Base-by-base conservation (phyloP, 2,797 vertebrate genomes). In the Podargus strigoides region DNA sequence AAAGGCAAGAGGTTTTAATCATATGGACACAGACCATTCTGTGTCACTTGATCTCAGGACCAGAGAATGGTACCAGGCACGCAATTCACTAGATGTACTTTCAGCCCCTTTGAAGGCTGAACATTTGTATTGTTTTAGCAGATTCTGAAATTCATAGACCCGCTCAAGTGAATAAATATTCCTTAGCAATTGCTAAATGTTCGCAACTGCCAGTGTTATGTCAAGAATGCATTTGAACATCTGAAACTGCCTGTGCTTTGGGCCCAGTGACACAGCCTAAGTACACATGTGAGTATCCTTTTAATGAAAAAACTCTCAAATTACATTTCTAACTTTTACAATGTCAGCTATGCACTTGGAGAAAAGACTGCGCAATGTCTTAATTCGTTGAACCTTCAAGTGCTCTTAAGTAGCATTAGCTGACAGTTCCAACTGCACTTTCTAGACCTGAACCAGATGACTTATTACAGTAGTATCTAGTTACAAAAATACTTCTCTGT, bases 341-440 rank as follows among this genome's bases (percentile, higher is more conserved):
- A 53, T 83, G 77, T 94, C 85, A 77, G 52, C 34, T 69, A 39
- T 20, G 15, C 44, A 55, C 72, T 94, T 89, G 10, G 3, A 76
- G 24, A 41, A 85, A 89, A 74, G 64, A 36, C 37, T 92, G 64
- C 60, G 80, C 64, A 28, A 52, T 85, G 68, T 44, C 60, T 89
- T 85, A 96, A 94, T 83, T 64, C 78, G 46, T 74, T 92, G 92
- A 93, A 93, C 23, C 52, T 89, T 93, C 78, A 74, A 95, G 87
- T 91, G 78, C 41, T 94, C 72, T 93, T 92, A 91, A 83, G 78
- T 15, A 91, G 23, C 47, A 36, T 76, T 92, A 77, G 37, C 72
- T 93, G 87, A 77, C 87, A 82, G 63, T 66, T 90, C 55, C 81
- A 93, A 85, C 67, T 70, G 44, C 89, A 64, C 34, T 85, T 96